Evolutionary conservation across 2,888 invertebrate species (phyloP).

Genomic region (Pseudococcus longispinus): DNA sequence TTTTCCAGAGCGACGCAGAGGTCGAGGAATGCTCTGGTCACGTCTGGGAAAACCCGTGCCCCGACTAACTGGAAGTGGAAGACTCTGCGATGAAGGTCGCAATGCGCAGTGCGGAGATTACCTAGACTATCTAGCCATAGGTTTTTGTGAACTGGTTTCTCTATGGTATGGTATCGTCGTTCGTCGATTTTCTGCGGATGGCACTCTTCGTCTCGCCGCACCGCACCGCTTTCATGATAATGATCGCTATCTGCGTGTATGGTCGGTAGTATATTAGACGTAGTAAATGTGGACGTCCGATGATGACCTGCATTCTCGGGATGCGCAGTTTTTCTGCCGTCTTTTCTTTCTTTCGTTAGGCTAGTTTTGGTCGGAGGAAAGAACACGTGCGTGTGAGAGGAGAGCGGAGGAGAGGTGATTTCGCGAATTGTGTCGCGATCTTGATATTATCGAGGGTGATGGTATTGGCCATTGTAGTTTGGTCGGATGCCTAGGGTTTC

Average conservation of each 20-base stretch:
- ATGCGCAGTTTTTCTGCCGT: neutral
- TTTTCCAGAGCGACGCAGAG: neutral
- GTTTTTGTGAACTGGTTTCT: neutral
- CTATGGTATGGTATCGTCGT: too few relatives aligned
- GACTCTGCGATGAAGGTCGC: neutral
- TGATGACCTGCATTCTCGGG: neutral
- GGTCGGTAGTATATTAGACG: neutral
- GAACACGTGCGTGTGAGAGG: neutral
- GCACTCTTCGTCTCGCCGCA: neutral
- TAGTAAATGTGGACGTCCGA: neutral
- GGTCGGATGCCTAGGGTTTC: too few relatives aligned
- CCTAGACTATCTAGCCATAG: neutral
- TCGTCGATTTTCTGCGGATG: neutral
- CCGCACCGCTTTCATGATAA: neutral
- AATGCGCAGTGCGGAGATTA: neutral
- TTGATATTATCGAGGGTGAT: too few relatives aligned
- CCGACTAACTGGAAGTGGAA: neutral
- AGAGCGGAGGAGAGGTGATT: neutral
- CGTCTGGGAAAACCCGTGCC: neutral
- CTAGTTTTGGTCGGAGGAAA: neutral
- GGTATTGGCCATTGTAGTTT: too few relatives aligned
- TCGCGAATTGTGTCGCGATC: neutral
- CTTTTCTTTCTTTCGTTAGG: neutral
- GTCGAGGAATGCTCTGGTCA: neutral
- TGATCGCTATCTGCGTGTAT: neutral